These are phyloP conservation scores for Hemicentrotus pulcherrimus DNA, from an alignment of 35 echinoderm and acorn worm species.

Conservation along the genomic window DNA sequence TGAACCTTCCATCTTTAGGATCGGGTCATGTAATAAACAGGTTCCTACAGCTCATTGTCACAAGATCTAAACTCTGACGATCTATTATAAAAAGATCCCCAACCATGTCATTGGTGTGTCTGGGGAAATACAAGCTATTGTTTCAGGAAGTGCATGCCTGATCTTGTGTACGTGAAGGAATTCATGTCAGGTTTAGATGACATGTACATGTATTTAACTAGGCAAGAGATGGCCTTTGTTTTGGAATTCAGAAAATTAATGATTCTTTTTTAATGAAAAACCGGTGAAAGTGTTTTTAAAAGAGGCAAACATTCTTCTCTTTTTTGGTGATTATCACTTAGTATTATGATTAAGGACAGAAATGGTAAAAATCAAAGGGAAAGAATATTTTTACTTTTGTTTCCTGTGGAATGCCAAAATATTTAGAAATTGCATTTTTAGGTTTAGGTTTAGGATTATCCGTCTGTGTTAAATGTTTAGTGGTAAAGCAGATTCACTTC, in stretches of 20 bases:
- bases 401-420: too few species aligned
- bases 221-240: background rate
- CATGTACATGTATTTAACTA: background rate
- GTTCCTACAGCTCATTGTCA: constrained; percentile 16
- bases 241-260: background rate
- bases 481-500: too few species aligned
- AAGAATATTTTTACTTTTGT: too few species aligned
- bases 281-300: background rate
- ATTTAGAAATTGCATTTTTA: too few species aligned
- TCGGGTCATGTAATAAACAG: background rate
- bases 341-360: too few species aligned
- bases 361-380: too few species aligned
- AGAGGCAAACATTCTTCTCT: too few species aligned
- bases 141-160: background rate
- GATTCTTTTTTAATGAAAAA: background rate
- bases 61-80: background rate
- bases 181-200: background rate
- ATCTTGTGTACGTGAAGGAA: background rate
- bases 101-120: constrained; percentile 7
- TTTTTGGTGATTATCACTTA: too few species aligned
- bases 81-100: background rate
- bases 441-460: too few species aligned
- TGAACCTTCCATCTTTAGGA: background rate
- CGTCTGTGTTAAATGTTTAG: too few species aligned
- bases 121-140: background rate